Percentiles rank a stretch among this genome's conserved stretches.
Evolutionary conservation across 53 echinoderm and acorn worm genomes (phyloP).

Genomic region (Paelopatides confundens): DNA sequence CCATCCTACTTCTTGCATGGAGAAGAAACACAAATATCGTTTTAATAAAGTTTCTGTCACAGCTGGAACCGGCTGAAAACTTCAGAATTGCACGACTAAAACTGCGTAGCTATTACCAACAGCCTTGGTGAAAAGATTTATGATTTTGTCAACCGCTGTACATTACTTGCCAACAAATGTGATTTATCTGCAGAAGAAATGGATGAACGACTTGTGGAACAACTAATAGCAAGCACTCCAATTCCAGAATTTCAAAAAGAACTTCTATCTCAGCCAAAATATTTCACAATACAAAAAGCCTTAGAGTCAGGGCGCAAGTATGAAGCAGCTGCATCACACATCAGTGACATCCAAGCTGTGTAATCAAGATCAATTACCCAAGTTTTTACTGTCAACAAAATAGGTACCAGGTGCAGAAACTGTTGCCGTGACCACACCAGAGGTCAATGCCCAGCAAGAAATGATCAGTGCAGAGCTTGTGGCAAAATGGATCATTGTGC

Average conservation of each 20-base stretch:
- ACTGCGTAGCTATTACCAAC: background rate
- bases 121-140: slow-evolving; percentile 18
- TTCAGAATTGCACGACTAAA: slow-evolving; percentile 11
- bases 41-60: background rate
- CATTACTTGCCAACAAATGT: background rate
- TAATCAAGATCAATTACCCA: background rate
- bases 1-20: too few species aligned
- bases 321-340: slow-evolving; percentile 58
- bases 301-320: slow-evolving; percentile 29
- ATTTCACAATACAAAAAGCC: slow-evolving; percentile 6
- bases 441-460: slow-evolving; percentile 34
- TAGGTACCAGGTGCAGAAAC: background rate
- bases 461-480: slow-evolving; percentile 24
- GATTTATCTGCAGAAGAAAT: background rate
- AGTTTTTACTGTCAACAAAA: background rate
- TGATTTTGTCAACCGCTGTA: slow-evolving; percentile 62
- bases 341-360: slow-evolving; percentile 26
- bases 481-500: slow-evolving; percentile 50
- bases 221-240: slow-evolving; percentile 46
- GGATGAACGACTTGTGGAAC: slow-evolving; percentile 31
- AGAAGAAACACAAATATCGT: background rate
- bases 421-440: slow-evolving; percentile 34
- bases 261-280: background rate
- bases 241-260: slow-evolving; percentile 55
- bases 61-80: background rate